Evolutionary conservation across 64 coral and sea anemone genomes (phyloP), one percentile per base, ranked within the genome.

Genomic region (Porites australiensis): DNA sequence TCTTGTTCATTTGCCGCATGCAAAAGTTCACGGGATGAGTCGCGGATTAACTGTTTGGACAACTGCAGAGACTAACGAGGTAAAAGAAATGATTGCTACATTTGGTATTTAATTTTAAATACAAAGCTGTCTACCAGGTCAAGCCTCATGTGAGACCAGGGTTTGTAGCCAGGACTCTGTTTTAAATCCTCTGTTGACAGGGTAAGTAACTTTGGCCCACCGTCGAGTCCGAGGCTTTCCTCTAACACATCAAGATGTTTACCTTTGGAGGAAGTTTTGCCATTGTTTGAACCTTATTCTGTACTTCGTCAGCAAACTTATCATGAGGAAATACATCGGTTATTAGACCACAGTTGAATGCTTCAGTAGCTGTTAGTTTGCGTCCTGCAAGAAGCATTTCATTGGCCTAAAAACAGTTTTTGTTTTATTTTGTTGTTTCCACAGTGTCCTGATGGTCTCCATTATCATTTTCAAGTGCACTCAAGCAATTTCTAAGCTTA

Each of bases 31-130:
- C 79, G 95, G 11, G 91, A 91, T n/a, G 97, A 78, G 50, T 90
- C 91, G 49, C 97, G 94, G 51, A 95, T 93, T 16, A 98, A 85
- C 81, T 98, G 75, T 49, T 98, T 98, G 20, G 97, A 98, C 70
- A 98, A 66, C 61, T 72, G 87, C 57, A 98, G 21, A 21, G 90
- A 95, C 94, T 98, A 20, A 16, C 89, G 89, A 27, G 23, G 52
- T 8, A 89, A 62, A 88, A n/a, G 27, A 69, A 84, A 68, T 48
- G 18, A 82, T n/a, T 64, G 46, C 23, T 45, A 14, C 4, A 37
- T 45, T 57, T 57, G 54, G 54, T 57, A 57, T 57, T 37, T 37
- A 37, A 37, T 37, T 37, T 37, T 37, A 37, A 37, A 37, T 37
- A 37, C 27, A 37, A 37, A 37, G 27, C 27, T 37, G 27, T 37